Evolutionary conservation across 2,888 invertebrate species (phyloP), one percentile per base, ranked within the genome.

Genomic region (Drosophila greeni): DNA sequence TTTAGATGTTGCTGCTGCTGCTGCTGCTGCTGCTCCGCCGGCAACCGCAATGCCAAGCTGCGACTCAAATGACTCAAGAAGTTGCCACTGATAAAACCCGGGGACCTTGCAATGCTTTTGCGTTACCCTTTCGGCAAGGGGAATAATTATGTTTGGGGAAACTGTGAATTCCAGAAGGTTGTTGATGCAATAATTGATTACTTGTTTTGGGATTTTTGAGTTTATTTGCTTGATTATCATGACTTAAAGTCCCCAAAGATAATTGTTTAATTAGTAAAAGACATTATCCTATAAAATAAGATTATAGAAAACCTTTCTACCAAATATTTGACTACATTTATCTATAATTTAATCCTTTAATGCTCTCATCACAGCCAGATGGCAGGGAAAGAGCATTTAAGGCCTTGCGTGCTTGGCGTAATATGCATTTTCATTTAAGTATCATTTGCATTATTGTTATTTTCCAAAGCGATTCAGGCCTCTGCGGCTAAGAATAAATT

Each of bases 1-100:
- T 31, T 45, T 45, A 45, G 45, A 45, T 62, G 40, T 78, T 74
- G 78, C 66, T 77, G 81, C 76, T 85, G 82, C 18, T 52, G 39
- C 16, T 53, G 20, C 20, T 20, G 20, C 20, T 20, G 39, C 55
- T 34, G 26, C 57, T 34, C 26, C 58, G 42, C 20, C 40, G 33
- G 76, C 78, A 85, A 85, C 86, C 85, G 74, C 76, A 86, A 85
- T 81, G 85, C 74, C 82, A 84, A 74, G 57, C 73, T 55, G 65
- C 74, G 72, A 75, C 70, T 80, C 76, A 69, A 79, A 66, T 82
- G 76, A 77, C 82, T 76, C 65, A 72, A 70, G 58, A 58, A 59
- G 56, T 48, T 48, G 54, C 45, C 39, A 39, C 48, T 58, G 65
- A 64, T 56, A 57, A 70, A 43, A 62, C 49, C 39, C 33, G 58